Evolutionary conservation across 2,797 vertebrate genomes (phyloP).

Genomic region (Megalops cyprinoides): DNA sequence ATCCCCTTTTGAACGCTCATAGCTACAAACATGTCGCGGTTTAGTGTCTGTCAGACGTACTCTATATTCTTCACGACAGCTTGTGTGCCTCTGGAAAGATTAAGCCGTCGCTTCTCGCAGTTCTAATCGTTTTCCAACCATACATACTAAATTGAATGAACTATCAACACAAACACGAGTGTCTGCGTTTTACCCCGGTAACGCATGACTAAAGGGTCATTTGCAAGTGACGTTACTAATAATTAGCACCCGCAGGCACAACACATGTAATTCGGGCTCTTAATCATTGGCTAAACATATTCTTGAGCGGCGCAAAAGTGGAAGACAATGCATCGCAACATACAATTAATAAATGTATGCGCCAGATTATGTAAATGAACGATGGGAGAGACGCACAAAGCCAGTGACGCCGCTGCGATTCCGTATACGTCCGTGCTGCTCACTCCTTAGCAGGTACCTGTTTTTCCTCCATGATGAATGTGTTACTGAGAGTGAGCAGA

Average conservation of each 20-base stretch:
- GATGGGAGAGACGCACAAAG: slow-evolving; percentile 20
- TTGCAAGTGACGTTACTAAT: slow-evolving; percentile 7
- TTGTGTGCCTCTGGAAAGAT: neutral
- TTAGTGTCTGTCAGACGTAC: neutral
- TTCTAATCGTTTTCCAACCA: neutral
- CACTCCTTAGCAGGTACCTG: slow-evolving; percentile 55
- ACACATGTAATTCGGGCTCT: neutral
- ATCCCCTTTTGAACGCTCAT: neutral
- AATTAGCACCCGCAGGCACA: neutral
- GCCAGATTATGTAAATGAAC: neutral
- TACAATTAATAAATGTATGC: neutral
- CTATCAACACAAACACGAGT: neutral
- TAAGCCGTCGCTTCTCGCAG: neutral
- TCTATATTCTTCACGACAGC: neutral
- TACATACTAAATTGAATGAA: neutral
- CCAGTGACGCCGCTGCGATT: slow-evolving; percentile 35
- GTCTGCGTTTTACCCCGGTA: neutral
- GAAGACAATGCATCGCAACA: neutral
- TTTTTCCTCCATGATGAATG: slow-evolving; percentile 68
- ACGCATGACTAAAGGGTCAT: neutral
- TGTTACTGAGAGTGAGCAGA: slow-evolving; percentile 39
- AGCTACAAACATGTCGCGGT: slow-evolving; percentile 2
- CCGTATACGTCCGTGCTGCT: slow-evolving; percentile 43
- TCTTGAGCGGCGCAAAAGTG: neutral
- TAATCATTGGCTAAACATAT: neutral